Conservation (phyloP, 2,113 vertebrate genomes). For the Parus major region DNA sequence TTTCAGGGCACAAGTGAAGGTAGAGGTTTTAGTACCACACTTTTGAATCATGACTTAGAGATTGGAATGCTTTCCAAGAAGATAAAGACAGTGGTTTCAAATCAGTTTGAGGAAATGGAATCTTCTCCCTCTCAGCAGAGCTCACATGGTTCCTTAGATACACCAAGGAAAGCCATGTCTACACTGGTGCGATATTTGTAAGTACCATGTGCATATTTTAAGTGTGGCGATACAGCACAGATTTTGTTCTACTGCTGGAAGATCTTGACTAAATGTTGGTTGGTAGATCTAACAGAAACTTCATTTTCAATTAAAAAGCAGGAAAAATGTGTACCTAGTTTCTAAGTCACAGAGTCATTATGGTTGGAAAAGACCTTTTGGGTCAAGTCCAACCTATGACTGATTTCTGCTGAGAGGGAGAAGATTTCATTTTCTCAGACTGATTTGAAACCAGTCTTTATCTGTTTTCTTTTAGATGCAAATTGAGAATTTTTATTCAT, state of each 20-base stretch:
- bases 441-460: no score
- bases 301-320: not conserved
- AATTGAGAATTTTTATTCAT: not conserved
- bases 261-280: not conserved
- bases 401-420: not conserved
- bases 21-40: not conserved
- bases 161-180: not conserved
- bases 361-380: not conserved
- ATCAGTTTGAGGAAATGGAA: not conserved
- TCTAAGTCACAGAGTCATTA: not conserved
- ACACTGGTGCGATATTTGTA: not conserved
- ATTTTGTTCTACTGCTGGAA: not conserved
- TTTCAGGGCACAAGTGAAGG: not conserved
- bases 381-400: not conserved
- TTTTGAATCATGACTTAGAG: not conserved
- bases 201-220: not conserved
- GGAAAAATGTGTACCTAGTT: not conserved
- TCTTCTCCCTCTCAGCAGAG: not conserved
- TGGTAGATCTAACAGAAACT: not conserved
- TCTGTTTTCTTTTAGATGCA: not conserved
- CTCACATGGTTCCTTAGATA: not conserved
- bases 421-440: no score
- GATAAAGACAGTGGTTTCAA: not conserved
- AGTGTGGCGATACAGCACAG: fast-evolving
- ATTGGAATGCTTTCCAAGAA: not conserved